These are phyloP conservation scores for Theonella swinhoei DNA, from an alignment of 37 sponge, comb jelly and placozoan genomes.

Conservation along the genomic window DNA sequence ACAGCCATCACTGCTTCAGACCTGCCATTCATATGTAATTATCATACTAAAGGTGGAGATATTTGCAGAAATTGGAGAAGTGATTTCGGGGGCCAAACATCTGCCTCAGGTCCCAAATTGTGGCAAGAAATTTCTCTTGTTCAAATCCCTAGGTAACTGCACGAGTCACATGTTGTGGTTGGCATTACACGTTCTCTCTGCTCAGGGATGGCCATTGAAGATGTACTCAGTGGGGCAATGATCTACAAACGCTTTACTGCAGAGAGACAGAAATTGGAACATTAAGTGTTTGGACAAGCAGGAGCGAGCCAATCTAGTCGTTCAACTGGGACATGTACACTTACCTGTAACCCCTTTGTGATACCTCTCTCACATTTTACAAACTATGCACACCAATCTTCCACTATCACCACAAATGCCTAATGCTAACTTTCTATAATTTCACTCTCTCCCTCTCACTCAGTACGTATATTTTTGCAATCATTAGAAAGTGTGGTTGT, in stretches of 20 bases:
- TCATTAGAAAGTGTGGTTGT: not conserved
- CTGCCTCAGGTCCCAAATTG: slow-evolving; percentile 36
- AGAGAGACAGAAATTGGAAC: slow-evolving; percentile 9
- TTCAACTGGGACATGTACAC: too few relatives aligned
- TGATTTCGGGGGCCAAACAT: slow-evolving; percentile 49
- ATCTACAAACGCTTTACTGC: slow-evolving; percentile 64
- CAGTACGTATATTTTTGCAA: not conserved
- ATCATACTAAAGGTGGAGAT: slow-evolving; percentile 48
- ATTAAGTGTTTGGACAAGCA: too few relatives aligned
- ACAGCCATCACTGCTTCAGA: not conserved
- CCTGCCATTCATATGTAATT: too few relatives aligned
- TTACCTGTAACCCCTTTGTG: too few relatives aligned
- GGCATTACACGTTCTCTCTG: not conserved
- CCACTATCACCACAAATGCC: not conserved
- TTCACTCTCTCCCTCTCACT: too few relatives aligned
- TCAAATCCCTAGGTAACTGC: slow-evolving; percentile 81
- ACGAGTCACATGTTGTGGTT: not conserved
- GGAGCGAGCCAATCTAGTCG: too few relatives aligned
- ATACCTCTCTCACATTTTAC: too few relatives aligned
- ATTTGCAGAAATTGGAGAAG: slow-evolving; percentile 78
- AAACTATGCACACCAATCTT: too few relatives aligned
- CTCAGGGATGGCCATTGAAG: slow-evolving; percentile 91
- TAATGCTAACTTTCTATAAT: not conserved
- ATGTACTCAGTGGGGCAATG: slow-evolving; percentile 74
- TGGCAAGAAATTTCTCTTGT: slow-evolving; percentile 73